A percentile compares a stretch with the other conserved stretches of the same genome.
Conservation (phyloP, 2,113 vertebrate species). For the Jaculus jaculus region DNA sequence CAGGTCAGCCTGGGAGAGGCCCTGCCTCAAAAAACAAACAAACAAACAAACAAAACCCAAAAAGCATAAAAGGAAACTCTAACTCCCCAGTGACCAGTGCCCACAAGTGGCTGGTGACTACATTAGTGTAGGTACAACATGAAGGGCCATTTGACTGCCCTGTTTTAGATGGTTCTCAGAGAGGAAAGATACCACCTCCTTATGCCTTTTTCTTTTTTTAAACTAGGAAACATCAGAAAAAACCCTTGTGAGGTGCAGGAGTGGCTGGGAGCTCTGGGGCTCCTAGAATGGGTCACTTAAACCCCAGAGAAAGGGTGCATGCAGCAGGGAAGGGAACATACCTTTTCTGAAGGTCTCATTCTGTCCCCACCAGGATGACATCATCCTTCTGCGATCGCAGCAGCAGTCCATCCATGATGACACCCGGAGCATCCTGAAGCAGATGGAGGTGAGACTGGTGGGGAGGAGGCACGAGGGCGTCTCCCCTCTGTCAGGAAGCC, state of each 20-base stretch:
- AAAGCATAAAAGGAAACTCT: not conserved
- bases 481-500: not conserved
- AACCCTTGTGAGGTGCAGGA: too few species aligned
- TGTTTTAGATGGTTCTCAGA: not conserved
- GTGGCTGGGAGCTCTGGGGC: not conserved
- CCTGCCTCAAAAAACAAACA: too few species aligned
- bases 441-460: slow-evolving; percentile 77
- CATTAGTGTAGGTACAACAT: not conserved
- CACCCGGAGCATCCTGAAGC: rapidly evolving
- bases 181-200: not conserved
- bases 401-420: not conserved
- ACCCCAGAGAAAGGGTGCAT: not conserved
- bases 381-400: not conserved
- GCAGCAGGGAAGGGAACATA: rapidly evolving
- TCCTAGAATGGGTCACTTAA: not conserved
- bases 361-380: slow-evolving; percentile 74
- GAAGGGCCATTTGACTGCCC: not conserved
- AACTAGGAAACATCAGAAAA: too few species aligned
- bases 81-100: not conserved
- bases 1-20: too few species aligned
- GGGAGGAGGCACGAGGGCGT: rapidly evolving
- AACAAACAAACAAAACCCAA: too few species aligned
- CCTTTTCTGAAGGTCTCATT: rapidly evolving
- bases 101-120: not conserved
- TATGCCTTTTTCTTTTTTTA: not conserved